Evolutionary conservation across 2,888 invertebrate species (phyloP), one percentile per base, ranked within the genome.

Genomic region (Mimachlamys varia): DNA sequence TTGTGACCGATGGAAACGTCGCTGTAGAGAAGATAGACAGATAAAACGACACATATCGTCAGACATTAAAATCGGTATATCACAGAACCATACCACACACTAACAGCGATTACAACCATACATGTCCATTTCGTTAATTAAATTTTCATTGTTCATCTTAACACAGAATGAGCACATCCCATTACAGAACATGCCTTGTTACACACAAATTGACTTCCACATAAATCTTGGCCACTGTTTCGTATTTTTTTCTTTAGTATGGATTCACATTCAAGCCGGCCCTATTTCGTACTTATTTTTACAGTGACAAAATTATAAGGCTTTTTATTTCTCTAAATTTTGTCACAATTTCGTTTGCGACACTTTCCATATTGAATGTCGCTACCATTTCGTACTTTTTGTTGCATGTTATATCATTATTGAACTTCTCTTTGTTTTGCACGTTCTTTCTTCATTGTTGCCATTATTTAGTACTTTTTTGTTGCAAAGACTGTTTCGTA

Each of bases 51-150:
- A 76, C 76, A 27, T 27, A 76, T 76, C 76, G 76, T 76, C 22
- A 76, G 76, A 76, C 27, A 76, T 3, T 3, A 10, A 13, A 53
- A 7, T 62, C 62, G n/a, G 62, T 62, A 44, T 44, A 62, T 62
- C 62, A 62, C 62, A 53, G 62, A 22, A 7, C 76, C 33, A 76
- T 76, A 76, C 76, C 76, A 76, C 76, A 76, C 76, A 76, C 76
- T n/a, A 76, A 76, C 33, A 22, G 0, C 27, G 76, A 76, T 76
- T 33, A 76, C 27, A 76, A 33, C 13, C 33, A 76, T 76, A 13
- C 76, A 76, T 33, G 76, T 76, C 22, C 76, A 76, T 76, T 76
- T 76, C 76, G 76, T 15, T 76, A 76, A 76, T 76, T 76, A 76
- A 76, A 62, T 33, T 76, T n/a, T 58, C 58, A 58, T 58, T 58